These are phyloP conservation scores for Centroberyx gerrardi DNA, from an alignment of 2,797 vertebrate species.

Conservation along the genomic window DNA sequence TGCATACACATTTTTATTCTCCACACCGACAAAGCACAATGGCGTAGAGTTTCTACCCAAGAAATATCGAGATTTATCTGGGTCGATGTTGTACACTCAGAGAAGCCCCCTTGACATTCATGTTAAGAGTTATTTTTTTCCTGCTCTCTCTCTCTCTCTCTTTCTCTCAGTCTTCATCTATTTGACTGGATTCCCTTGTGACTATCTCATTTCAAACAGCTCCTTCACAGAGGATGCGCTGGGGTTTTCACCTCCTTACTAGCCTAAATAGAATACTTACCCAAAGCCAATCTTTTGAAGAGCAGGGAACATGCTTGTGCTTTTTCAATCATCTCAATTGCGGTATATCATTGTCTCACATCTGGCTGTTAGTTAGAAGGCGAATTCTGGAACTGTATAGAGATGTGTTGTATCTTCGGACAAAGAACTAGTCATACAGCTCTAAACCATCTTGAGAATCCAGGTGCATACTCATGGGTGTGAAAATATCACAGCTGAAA, in stretches of 20 bases:
- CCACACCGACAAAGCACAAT: background rate
- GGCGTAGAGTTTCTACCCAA: too few species aligned
- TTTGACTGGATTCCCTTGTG: slow-evolving; percentile 4
- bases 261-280: background rate
- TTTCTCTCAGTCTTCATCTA: background rate
- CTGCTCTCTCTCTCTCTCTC: background rate
- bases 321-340: background rate
- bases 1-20: background rate
- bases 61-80: background rate
- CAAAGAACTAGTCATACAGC: background rate
- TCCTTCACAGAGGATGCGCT: too few species aligned
- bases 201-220: background rate
- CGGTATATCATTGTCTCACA: background rate
- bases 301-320: background rate
- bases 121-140: background rate
- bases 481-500: background rate
- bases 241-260: background rate
- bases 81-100: background rate
- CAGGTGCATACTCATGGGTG: background rate
- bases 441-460: slow-evolving; percentile 7
- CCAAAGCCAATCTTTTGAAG: background rate
- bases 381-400: background rate
- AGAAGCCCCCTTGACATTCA: background rate
- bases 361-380: background rate
- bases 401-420: background rate